Percentiles rank a stretch among this genome's conserved stretches.
These are phyloP conservation scores for Antheraea mylitta DNA, from an alignment of 1,140 invertebrate genomes.

Conservation along the genomic window DNA sequence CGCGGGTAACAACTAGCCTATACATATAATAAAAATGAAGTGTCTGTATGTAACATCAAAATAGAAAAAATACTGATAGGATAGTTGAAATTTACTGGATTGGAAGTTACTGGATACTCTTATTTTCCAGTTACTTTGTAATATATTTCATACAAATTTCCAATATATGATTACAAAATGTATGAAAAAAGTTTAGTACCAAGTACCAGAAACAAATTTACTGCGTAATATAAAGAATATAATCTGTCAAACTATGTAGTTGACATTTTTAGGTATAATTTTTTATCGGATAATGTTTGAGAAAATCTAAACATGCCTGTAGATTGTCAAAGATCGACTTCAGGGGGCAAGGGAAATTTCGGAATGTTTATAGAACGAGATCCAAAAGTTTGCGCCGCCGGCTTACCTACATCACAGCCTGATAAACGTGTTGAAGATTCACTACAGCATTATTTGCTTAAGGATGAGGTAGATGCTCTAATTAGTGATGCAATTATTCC, in stretches of 20 bases:
- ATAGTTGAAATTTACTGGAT: no score
- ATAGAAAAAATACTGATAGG: no score
- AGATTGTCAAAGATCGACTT: constrained; percentile 48
- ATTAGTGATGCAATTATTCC: constrained; percentile 70
- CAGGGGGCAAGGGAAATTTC: constrained; percentile 61
- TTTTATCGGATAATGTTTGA: constrained; percentile 11
- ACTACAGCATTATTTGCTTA: constrained; percentile 65
- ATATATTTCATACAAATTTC: no score
- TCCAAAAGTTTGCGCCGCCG: constrained; percentile 62
- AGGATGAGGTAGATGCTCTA: constrained; percentile 72
- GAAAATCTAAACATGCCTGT: constrained; percentile 40
- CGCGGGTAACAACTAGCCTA: no score
- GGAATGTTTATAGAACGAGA: constrained; percentile 59
- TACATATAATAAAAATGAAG: no score
- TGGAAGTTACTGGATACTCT: no score
- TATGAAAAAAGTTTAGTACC: no score
- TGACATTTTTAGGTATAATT: constrained; percentile 8
- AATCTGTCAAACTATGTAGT: background rate
- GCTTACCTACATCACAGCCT: constrained; percentile 55
- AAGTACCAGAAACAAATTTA: no score
- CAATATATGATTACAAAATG: no score
- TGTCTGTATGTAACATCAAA: no score
- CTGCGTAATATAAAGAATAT: background rate
- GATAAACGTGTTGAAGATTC: constrained; percentile 52
- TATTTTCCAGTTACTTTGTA: no score